Conservation (phyloP, 2,113 vertebrate species). For the Phodopus roborovskii region DNA sequence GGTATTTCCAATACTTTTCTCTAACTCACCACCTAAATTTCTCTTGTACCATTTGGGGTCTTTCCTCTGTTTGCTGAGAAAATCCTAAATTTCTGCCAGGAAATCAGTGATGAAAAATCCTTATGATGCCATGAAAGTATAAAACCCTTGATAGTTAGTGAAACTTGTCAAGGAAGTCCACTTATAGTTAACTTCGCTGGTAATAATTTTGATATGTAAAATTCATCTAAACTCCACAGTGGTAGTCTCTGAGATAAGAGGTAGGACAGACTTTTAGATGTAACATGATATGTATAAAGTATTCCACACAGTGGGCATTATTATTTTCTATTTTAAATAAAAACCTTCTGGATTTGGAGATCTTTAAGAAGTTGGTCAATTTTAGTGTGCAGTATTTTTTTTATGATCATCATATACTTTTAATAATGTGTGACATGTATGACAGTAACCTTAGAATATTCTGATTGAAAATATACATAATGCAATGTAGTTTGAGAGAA, state of each 20-base stretch:
- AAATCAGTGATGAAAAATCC: background rate
- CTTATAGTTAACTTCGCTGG: background rate
- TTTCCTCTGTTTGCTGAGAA: background rate
- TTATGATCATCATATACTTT: background rate
- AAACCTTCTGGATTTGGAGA: background rate
- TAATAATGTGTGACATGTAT: background rate
- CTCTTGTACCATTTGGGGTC: background rate
- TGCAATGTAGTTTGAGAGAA: background rate
- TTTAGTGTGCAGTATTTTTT: background rate
- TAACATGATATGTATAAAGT: no score
- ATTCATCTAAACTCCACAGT: background rate
- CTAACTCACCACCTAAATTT: background rate
- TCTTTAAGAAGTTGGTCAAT: background rate
- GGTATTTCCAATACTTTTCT: background rate
- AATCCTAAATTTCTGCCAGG: background rate
- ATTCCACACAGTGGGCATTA: background rate
- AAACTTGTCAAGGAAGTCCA: background rate
- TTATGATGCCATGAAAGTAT: background rate
- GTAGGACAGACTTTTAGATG: background rate
- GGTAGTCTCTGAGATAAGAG: background rate
- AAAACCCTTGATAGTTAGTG: background rate
- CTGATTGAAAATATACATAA: background rate
- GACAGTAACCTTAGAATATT: background rate
- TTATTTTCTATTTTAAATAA: background rate
- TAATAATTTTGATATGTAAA: background rate